Percentiles rank a stretch among this genome's conserved stretches.
Evolutionary conservation across 2,113 vertebrate species (phyloP).

Genomic region (Cebidichthys violaceus): DNA sequence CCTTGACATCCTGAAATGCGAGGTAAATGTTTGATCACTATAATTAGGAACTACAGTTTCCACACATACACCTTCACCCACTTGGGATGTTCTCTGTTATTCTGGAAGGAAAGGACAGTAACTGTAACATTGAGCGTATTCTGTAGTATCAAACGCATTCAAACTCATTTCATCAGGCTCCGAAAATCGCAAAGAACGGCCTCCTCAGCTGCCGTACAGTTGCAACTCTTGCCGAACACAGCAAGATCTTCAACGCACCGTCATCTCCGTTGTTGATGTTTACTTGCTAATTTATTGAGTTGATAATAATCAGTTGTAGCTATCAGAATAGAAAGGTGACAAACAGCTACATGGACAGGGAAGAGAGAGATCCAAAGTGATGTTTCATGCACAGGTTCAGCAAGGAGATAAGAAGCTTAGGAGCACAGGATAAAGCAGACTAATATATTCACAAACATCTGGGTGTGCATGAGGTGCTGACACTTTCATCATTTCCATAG

Average conservation of each 20-base stretch:
- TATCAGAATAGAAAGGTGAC: background rate
- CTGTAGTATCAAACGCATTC: background rate
- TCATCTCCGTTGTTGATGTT: background rate
- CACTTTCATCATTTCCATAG: conserved; percentile 25
- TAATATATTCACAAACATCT: conserved; percentile 23
- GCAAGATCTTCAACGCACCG: background rate
- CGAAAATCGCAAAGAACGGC: too few species aligned
- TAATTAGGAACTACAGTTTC: background rate
- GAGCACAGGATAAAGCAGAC: conserved; percentile 15
- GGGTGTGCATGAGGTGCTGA: conserved; percentile 27
- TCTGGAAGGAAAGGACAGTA: background rate
- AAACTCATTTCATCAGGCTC: background rate
- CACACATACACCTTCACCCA: background rate
- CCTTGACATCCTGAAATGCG: background rate
- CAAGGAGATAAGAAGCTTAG: conserved; percentile 43
- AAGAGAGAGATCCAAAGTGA: conserved; percentile 17
- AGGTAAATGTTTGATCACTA: background rate
- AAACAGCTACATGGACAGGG: background rate
- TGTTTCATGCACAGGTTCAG: conserved; percentile 36
- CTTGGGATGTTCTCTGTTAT: background rate
- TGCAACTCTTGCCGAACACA: background rate
- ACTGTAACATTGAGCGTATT: background rate
- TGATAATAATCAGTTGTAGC: conserved; percentile 14
- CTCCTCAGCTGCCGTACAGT: background rate
- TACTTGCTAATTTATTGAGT: conserved; percentile 9